Percentiles rank a stretch among this genome's conserved stretches.
These are phyloP conservation scores for Pseudomyrmex sp. DNA, from an alignment of 1,140 invertebrate genomes.

Conservation along the genomic window DNA sequence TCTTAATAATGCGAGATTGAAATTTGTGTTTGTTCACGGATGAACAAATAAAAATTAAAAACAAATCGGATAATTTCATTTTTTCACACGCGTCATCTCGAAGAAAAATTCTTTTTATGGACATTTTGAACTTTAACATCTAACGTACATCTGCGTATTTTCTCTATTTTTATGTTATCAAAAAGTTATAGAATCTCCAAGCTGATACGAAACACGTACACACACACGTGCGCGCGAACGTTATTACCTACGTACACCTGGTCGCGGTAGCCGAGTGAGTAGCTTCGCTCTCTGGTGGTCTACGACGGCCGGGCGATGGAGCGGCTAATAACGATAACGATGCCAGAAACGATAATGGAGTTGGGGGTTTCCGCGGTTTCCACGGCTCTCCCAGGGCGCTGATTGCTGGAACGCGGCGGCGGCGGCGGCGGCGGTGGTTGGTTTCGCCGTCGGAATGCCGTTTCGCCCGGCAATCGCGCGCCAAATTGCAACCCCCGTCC, in stretches of 20 bases:
- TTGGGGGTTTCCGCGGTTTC: conserved; percentile 79
- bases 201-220: too few species aligned
- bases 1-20: neutral
- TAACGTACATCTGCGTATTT: too few species aligned
- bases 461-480: conserved; percentile 23
- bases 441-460: conserved; percentile 64
- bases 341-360: conserved; percentile 78
- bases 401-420: conserved; percentile 76
- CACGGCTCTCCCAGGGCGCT: conserved; percentile 76
- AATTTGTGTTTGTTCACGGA: neutral
- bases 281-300: conserved; percentile 46
- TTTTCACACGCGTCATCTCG: too few species aligned
- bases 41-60: neutral
- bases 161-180: too few species aligned
- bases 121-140: too few species aligned
- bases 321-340: conserved; percentile 81
- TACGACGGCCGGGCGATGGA: conserved; percentile 71
- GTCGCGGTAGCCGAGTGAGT: neutral
- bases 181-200: too few species aligned
- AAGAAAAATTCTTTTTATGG: too few species aligned
- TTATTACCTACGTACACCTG: too few species aligned
- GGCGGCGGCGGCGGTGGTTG: conserved; percentile 50
- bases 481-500: conserved; percentile 15
- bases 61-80: too few species aligned
- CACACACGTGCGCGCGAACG: too few species aligned